Evolutionary conservation across 2,888 invertebrate genomes (phyloP), one percentile per base, ranked within the genome.

Genomic region (Archaeoteleia sp.): DNA sequence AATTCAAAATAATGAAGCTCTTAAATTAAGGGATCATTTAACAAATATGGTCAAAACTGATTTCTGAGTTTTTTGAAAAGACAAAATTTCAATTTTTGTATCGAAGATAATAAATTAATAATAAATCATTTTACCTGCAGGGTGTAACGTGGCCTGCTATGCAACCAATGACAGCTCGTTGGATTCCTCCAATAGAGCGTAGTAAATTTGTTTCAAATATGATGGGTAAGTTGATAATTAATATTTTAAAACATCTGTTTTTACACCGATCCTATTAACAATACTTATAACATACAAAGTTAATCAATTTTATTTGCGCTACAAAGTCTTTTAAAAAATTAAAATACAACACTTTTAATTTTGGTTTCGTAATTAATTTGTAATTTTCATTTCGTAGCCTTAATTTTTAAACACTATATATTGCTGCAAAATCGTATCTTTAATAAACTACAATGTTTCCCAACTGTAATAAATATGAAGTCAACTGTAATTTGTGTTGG

Each of bases 101-200:
- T 53, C 1, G 13, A 27, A 35, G 10, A 23, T 13, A 7, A 37
- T 25, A 25, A 7, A 23, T n/a, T 45, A 12, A 5, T 29, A 14
- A 23, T 12, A 39, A 14, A 8, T 46, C 8, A 10, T 15, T 29
- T 20, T 45, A 69, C n/a, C n/a, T n/a, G n/a, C 75, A 89, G 88
- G 94, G 95, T 43, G 95, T 94, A 8, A 94, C 95, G 5, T 97
- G 96, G 93, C 97, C 97, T 0, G 94, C 96, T 3, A 95, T 97
- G 79, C 94, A 95, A 62, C 94, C 95, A 2, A 92, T 98, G 90
- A 95, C 95, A 29, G 94, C 96, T 4, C 92, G 92, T 70, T 98
- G 97, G 97, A 94, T 97, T 61, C 97, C 97, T 4, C 96, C 96
- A 7, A 90, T 93, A 88, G 97, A 98, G 83, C 90, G 97, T 72